Conservation (phyloP, 2,797 vertebrate genomes). For the Dipus sagitta region DNA sequence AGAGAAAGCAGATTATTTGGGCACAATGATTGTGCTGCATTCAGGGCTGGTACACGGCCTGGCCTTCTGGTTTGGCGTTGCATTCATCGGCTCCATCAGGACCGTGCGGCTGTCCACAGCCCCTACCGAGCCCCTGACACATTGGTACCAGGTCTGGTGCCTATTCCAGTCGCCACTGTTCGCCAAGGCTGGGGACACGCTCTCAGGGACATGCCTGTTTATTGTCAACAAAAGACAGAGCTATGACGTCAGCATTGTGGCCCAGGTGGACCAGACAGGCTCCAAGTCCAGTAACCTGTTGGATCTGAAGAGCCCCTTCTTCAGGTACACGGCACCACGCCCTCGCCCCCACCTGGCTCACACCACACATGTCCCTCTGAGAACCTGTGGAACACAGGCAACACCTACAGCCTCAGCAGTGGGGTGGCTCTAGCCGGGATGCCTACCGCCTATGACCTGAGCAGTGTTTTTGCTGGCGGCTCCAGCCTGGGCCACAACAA, state of each 20-base stretch:
- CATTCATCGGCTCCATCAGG: constrained; percentile 96
- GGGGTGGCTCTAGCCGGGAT: constrained; percentile 95
- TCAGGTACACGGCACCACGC: constrained; percentile 97
- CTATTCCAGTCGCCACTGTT: constrained; percentile 97
- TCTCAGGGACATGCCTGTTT: constrained; percentile 95
- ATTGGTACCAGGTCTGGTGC: constrained; percentile 98
- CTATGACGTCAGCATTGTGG: constrained; percentile 98
- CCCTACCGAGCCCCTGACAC: constrained; percentile 96
- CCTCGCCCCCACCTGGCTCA: constrained; percentile 95
- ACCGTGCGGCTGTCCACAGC: constrained; percentile 97
- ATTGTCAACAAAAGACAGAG: constrained; percentile 98
- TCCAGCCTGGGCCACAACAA: constrained; percentile 95
- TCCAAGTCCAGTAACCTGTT: constrained; percentile 98
- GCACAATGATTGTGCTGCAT: constrained; percentile 73
- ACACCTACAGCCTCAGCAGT: constrained; percentile 93
- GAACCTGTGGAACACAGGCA: constrained; percentile 96
- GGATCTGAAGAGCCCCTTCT: constrained; percentile 98
- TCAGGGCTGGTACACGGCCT: constrained; percentile 96
- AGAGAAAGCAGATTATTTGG: background rate
- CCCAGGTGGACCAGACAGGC: constrained; percentile 98
- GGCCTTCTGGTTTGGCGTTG: constrained; percentile 98
- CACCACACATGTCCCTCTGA: constrained; percentile 97
- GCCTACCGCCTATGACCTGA: constrained; percentile 97
- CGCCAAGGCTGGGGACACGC: constrained; percentile 96
- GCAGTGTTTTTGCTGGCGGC: constrained; percentile 94